Evolutionary conservation across 2,888 invertebrate species (phyloP).

Genomic region (Leptothorax acervorum): DNA sequence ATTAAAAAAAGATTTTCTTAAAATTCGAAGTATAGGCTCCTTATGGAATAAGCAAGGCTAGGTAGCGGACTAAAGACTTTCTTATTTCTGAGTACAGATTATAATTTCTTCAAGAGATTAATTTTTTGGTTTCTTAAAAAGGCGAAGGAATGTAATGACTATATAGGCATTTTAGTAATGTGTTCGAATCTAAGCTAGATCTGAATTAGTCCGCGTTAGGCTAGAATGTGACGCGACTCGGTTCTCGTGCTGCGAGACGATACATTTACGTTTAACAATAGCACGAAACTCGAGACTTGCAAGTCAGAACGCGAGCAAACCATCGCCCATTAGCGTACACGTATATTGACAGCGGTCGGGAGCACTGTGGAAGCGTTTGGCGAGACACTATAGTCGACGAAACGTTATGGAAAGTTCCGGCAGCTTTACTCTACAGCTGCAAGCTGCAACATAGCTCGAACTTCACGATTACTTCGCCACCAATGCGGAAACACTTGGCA

Average conservation of each 20-base stretch:
- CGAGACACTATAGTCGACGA: constrained; percentile 38
- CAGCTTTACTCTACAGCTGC: constrained; percentile 47
- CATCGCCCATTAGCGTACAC: constrained; percentile 23
- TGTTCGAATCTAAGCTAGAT: not conserved
- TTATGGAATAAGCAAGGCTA: too few species aligned
- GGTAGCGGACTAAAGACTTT: not conserved
- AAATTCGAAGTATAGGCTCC: too few species aligned
- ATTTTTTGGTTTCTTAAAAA: not conserved
- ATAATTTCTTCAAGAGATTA: not conserved
- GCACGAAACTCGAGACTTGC: not conserved
- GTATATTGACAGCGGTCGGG: constrained; percentile 39
- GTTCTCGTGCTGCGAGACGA: not conserved
- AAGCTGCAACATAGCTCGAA: constrained; percentile 42
- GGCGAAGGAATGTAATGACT: not conserved
- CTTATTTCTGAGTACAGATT: not conserved
- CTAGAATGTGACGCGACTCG: not conserved
- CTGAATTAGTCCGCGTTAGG: not conserved
- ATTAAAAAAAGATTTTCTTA: too few species aligned
- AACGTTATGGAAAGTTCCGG: constrained; percentile 52
- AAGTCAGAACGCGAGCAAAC: constrained; percentile 20
- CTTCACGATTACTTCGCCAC: constrained; percentile 53
- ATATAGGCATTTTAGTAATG: not conserved
- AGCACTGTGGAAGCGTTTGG: constrained; percentile 20
- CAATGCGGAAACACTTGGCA: constrained; percentile 64
- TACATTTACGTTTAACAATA: constrained; percentile 31